These are phyloP conservation scores for Sterna hirundo DNA, from an alignment of 2,113 vertebrate genomes.

Conservation along the genomic window DNA sequence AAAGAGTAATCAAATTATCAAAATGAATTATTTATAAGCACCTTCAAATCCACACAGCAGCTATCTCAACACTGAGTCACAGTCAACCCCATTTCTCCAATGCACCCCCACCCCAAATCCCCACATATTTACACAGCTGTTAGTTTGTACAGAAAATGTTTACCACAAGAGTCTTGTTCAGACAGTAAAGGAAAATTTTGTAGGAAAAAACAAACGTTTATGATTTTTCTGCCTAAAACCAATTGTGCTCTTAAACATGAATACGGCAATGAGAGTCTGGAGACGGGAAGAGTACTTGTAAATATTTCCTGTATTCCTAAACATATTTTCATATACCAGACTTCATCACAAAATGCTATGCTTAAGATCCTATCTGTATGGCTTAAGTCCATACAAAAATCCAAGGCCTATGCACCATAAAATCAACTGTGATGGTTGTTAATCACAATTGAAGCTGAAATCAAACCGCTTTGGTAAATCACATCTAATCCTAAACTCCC, in stretches of 20 bases:
- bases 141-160: background rate
- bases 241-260: background rate
- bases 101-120: background rate
- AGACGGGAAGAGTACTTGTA: background rate
- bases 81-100: background rate
- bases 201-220: background rate
- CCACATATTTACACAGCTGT: background rate
- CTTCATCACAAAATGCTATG: background rate
- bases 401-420: background rate
- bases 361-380: background rate
- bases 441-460: background rate
- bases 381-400: background rate
- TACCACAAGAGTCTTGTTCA: background rate
- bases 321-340: background rate
- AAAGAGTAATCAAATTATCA: background rate
- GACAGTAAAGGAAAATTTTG: background rate
- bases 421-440: background rate
- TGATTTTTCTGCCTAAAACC: background rate
- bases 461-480: background rate
- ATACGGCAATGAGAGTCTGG: background rate
- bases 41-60: background rate
- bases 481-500: background rate
- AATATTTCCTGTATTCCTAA: background rate
- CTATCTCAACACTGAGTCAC: background rate
- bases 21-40: background rate